Conservation (phyloP, 2,888 invertebrate species). For the Habrosyne pyritoides region DNA sequence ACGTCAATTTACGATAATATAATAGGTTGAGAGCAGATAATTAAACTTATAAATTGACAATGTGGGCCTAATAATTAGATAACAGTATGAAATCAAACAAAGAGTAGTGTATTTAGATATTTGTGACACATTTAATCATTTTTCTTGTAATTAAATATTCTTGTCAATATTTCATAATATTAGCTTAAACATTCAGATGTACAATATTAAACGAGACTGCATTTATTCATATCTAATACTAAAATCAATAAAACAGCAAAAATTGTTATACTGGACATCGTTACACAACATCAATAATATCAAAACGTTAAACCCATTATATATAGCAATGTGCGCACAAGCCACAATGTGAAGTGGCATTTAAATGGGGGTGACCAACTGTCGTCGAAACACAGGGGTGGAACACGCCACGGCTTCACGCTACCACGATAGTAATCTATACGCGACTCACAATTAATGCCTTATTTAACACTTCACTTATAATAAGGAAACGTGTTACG, state of each 20-base stretch:
- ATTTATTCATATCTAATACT: no score
- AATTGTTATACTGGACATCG: constrained; percentile 10
- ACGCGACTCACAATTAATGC: constrained; percentile 73
- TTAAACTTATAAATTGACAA: constrained; percentile 34
- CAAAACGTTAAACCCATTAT: constrained; percentile 66
- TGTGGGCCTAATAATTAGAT: constrained; percentile 1
- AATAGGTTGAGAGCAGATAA: constrained; percentile 53
- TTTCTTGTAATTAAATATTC: no score
- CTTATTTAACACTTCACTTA: constrained; percentile 69
- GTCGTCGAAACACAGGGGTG: constrained; percentile 76
- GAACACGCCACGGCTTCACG: constrained; percentile 75
- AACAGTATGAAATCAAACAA: background rate
- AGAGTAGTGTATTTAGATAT: no score
- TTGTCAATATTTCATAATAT: no score
- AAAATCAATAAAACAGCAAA: background rate
- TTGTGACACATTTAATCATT: no score
- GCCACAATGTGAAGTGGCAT: constrained; percentile 81
- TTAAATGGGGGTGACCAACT: constrained; percentile 83
- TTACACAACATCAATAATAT: constrained; percentile 56
- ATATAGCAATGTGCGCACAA: constrained; percentile 73
- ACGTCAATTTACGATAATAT: constrained; percentile 69
- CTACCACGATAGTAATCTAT: constrained; percentile 79
- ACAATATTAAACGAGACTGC: no score
- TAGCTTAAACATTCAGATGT: no score
- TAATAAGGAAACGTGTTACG: constrained; percentile 36